Percentiles rank a stretch among this genome's conserved stretches.
These are phyloP conservation scores for Clunio marinus DNA, from an alignment of 2,888 invertebrate genomes.

Conservation along the genomic window DNA sequence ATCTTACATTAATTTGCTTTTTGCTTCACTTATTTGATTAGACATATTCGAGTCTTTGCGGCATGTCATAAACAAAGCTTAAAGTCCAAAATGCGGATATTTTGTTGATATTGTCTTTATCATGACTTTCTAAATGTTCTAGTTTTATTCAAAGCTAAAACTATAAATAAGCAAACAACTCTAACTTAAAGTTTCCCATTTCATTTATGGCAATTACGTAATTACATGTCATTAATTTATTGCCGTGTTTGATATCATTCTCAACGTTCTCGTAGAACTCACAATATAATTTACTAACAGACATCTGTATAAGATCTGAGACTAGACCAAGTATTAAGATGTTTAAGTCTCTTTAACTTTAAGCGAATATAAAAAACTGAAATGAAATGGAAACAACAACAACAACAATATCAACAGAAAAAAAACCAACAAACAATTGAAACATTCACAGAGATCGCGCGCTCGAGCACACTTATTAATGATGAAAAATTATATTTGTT, in stretches of 20 bases:
- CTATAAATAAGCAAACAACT: too few species aligned
- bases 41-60: background rate
- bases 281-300: too few species aligned
- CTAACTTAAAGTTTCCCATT: background rate
- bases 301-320: background rate
- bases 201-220: constrained; percentile 30
- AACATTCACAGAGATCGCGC: background rate
- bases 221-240: constrained; percentile 34
- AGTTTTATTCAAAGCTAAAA: too few species aligned
- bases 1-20: background rate
- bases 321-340: background rate
- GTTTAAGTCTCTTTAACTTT: background rate
- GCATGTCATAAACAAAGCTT: background rate
- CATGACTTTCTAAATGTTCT: constrained; percentile 28
- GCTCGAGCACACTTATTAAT: constrained; percentile 11
- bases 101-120: background rate
- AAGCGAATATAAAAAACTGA: too few species aligned
- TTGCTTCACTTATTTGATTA: constrained; percentile 4
- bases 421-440: background rate
- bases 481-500: constrained; percentile 38
- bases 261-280: too few species aligned
- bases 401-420: background rate
- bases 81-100: background rate
- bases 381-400: background rate
- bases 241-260: constrained; percentile 22